phyloP scores from a whole-genome alignment of 2,888 invertebrate species.

The Oegoconia quadripuncta region DNA sequence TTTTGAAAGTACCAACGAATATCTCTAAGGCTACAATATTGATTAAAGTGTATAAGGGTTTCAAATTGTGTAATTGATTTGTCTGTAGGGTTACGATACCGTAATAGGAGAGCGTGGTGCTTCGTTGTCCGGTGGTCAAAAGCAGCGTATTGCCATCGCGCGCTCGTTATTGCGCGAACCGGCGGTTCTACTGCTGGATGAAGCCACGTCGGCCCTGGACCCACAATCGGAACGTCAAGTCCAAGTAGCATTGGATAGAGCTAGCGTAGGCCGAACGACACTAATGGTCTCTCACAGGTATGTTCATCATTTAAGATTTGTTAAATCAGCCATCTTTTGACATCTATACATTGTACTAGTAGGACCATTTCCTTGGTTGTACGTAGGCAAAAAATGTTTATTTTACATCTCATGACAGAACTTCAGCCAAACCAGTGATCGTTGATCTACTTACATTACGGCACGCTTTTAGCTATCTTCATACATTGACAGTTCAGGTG shows the following conservation, averaged over 20 bases:
- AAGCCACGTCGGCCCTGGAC: slow-evolving; percentile 92
- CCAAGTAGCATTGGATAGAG: slow-evolving; percentile 87
- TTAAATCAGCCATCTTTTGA: no score
- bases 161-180: slow-evolving; percentile 88
- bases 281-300: slow-evolving; percentile 84
- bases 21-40: no score
- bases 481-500: no score
- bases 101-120: slow-evolving; percentile 89
- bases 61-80: background rate
- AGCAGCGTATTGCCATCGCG: slow-evolving; percentile 91
- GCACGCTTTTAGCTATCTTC: no score
- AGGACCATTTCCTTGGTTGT: no score
- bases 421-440: no score
- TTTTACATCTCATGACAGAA: no score
- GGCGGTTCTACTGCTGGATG: slow-evolving; percentile 86
- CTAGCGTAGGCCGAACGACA: slow-evolving; percentile 85
- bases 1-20: no score
- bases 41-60: background rate
- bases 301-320: background rate
- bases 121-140: slow-evolving; percentile 90
- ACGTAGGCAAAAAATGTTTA: no score
- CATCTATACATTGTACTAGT: no score
- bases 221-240: slow-evolving; percentile 88
- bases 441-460: no score
- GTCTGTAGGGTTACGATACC: slow-evolving; percentile 84